Conservation (phyloP, 2,888 invertebrate species). For the Tuberolachnus salignus region DNA sequence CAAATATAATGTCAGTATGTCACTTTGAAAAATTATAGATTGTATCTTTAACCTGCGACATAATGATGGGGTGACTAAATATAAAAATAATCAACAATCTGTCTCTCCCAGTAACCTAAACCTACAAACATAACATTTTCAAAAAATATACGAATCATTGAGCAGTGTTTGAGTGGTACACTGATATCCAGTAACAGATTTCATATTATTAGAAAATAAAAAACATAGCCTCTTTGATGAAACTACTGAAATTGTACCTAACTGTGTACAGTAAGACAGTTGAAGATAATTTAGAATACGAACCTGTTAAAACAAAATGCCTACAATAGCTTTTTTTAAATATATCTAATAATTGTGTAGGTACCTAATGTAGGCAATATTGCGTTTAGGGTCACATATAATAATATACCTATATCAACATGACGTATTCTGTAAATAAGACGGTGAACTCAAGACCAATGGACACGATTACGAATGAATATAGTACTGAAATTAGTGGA, state of each 20-base stretch:
- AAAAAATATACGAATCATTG: neutral
- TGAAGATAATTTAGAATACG: too few relatives aligned
- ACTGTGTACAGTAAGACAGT: neutral
- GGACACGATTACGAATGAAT: neutral
- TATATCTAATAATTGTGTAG: too few relatives aligned
- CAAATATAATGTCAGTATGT: neutral
- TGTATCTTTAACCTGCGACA: neutral
- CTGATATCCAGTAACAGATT: too few relatives aligned
- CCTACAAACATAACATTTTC: neutral
- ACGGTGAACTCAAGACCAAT: neutral
- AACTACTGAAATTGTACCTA: neutral
- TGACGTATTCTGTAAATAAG: neutral
- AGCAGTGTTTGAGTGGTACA: neutral
- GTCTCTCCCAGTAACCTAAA: neutral
- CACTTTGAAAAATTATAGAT: constrained; percentile 4
- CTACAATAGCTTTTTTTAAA: too few relatives aligned
- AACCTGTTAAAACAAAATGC: too few relatives aligned
- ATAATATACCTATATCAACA: neutral
- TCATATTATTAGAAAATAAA: neutral
- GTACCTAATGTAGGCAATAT: too few relatives aligned
- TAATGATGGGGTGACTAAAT: neutral
- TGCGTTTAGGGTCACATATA: neutral
- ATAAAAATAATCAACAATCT: constrained; percentile 3
- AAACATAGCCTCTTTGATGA: neutral
- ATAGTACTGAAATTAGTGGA: neutral